Percentiles rank a stretch among this genome's conserved stretches.
Evolutionary conservation across 2,797 vertebrate genomes (phyloP).

Genomic region (Crax fasciolata): DNA sequence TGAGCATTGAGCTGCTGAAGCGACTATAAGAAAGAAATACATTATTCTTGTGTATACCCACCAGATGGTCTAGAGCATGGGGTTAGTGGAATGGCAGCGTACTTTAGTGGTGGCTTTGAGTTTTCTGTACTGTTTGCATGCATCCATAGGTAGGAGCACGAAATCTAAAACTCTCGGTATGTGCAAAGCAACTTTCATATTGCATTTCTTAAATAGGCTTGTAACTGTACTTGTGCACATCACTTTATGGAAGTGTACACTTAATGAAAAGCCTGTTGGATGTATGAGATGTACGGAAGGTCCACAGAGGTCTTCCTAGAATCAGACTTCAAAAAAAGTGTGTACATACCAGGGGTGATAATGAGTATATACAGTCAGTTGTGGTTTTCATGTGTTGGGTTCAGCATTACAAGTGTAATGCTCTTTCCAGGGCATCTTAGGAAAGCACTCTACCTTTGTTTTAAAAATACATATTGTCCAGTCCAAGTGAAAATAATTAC

Average conservation of each 20-base stretch:
- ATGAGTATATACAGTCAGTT: background rate
- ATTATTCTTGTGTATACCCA: background rate
- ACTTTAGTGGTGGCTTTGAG: background rate
- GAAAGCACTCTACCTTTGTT: background rate
- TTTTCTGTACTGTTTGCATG: background rate
- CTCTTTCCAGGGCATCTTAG: background rate
- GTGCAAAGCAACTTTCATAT: background rate
- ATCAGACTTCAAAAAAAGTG: background rate
- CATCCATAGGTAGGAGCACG: background rate
- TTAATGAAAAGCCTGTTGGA: background rate
- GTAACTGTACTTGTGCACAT: background rate
- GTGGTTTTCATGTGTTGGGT: background rate
- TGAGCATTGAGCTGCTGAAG: background rate
- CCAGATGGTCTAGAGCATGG: rapidly evolving
- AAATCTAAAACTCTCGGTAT: background rate
- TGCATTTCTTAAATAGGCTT: background rate
- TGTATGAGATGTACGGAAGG: background rate
- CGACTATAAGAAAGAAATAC: background rate
- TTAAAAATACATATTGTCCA: background rate
- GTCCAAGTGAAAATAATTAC: background rate
- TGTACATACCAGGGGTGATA: background rate
- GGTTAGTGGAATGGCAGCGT: background rate
- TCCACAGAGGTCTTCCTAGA: background rate
- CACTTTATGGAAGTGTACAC: background rate
- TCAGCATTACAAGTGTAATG: background rate